Conservation (phyloP, 2,797 vertebrate species). For the Botia kubotai region DNA sequence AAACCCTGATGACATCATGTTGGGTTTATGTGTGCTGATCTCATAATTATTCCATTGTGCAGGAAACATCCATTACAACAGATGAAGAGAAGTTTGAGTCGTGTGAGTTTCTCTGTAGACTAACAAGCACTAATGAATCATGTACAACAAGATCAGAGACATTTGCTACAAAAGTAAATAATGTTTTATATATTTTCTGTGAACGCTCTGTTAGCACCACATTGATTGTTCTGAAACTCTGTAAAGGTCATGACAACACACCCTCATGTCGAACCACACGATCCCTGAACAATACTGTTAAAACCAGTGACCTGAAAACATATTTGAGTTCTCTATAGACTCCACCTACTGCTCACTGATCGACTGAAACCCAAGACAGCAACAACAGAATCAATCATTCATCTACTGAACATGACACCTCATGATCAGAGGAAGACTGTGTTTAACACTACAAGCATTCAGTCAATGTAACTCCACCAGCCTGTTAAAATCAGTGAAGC, state of each 20-base stretch:
- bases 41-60: no score
- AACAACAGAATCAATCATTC: slow-evolving; percentile 26
- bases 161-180: no score
- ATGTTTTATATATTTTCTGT: no score
- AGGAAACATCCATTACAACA: no score
- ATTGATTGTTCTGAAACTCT: neutral
- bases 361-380: neutral
- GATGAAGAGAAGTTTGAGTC: no score
- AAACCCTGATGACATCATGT: no score
- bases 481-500: no score
- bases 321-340: slow-evolving; percentile 6
- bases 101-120: neutral
- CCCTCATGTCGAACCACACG: neutral
- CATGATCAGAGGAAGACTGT: neutral
- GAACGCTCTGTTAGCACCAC: neutral
- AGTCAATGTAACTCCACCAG: no score
- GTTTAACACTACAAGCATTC: no score
- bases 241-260: neutral
- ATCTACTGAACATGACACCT: neutral
- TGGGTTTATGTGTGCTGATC: no score
- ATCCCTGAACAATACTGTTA: slow-evolving; percentile 5
- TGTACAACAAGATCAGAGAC: neutral
- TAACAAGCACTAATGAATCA: neutral
- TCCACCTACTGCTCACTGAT: slow-evolving; percentile 32
- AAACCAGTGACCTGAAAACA: slow-evolving; percentile 14